Evolutionary conservation across 2,888 invertebrate genomes (phyloP), one percentile per base, ranked within the genome.

Genomic region (Pyrocoelia pectoralis): DNA sequence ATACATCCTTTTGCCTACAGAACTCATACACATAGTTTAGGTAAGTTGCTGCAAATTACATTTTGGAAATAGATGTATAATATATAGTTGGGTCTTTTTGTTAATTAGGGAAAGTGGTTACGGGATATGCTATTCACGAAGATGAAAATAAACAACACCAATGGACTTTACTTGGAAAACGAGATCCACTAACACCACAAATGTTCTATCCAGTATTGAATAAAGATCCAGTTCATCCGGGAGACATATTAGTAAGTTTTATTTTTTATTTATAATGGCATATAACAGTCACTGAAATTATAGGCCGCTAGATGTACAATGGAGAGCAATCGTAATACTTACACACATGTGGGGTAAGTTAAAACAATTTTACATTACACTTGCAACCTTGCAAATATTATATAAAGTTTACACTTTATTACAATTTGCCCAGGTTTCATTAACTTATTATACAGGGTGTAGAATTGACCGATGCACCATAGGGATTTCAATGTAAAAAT

Each of bases 1-100:
- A 88, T 99, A 51, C 89, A 97, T 84, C 99, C 98, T 0, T 95
- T 99, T 82, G 97, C 97, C 0, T 98, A 93, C 83, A 87, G 98
- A 67, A 93, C 93, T 0, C 98, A 99, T 77, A 97, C 98, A 0
- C 98, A 99, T 76, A 85, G 88, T 17, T 86, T 97, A 57, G 95
- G 95, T 84, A 81, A 43, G 10, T 24, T 24, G 18, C 6, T 43
- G 10, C 51, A 64, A 29, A 61, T 10, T 33, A 33, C 2, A 33
- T 49, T 56, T 41, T 4, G 2, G 15, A 8, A 43, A 43, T 43
- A 14, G 18, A 76, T n/a, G n/a, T n/a, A n/a, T n/a, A n/a, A n/a
- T n/a, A n/a, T n/a, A n/a, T n/a, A n/a, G n/a, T n/a, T n/a, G n/a
- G n/a, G n/a, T n/a, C n/a, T n/a, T 82, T 2, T 80, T 17, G 43